These are phyloP conservation scores for Festucalex cinctus DNA, from an alignment of 2,113 vertebrate species.

Conservation along the genomic window DNA sequence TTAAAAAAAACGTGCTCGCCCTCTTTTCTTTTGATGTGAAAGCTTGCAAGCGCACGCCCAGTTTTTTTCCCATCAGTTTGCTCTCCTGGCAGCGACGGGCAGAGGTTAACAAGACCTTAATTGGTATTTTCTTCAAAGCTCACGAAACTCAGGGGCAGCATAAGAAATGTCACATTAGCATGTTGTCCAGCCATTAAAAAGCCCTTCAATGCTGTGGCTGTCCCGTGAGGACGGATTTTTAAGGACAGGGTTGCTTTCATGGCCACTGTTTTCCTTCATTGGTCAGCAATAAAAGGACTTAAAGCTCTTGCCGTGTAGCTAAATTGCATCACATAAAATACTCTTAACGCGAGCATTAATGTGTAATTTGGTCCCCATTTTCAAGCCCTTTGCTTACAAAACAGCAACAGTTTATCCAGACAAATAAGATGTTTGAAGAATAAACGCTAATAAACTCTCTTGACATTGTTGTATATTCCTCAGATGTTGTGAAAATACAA, in stretches of 20 bases:
- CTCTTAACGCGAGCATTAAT: constrained; percentile 17
- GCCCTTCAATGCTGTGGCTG: constrained; percentile 20
- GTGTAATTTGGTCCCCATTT: constrained; percentile 6
- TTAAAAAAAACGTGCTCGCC: constrained; percentile 38
- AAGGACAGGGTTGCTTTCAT: constrained; percentile 37
- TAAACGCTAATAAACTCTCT: constrained; percentile 39
- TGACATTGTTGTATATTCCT: constrained; percentile 63
- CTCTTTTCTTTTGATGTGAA: constrained; percentile 4
- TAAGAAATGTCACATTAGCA: constrained; percentile 70
- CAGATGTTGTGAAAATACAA: constrained; percentile 75
- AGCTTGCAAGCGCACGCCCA: constrained; percentile 1
- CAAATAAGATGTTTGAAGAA: constrained; percentile 21
- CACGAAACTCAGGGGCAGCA: constrained; percentile 38
- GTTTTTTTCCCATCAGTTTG: constrained; percentile 17
- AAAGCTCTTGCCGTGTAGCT: constrained; percentile 9
- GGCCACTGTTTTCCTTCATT: constrained; percentile 13
- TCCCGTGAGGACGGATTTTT: constrained; percentile 22
- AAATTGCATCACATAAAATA: constrained; percentile 30
- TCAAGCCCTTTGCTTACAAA: constrained; percentile 2
- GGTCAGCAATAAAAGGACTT: constrained; percentile 3
- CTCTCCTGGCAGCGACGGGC: constrained; percentile 12
- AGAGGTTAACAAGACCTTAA: constrained; percentile 59
- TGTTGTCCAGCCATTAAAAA: constrained; percentile 45
- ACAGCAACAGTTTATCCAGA: not conserved
- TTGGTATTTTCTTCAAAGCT: constrained; percentile 61